A percentile compares a stretch with the other conserved stretches of the same genome.
Evolutionary conservation across 2,797 vertebrate genomes (phyloP).

Genomic region (Chaenodraco wilsoni): DNA sequence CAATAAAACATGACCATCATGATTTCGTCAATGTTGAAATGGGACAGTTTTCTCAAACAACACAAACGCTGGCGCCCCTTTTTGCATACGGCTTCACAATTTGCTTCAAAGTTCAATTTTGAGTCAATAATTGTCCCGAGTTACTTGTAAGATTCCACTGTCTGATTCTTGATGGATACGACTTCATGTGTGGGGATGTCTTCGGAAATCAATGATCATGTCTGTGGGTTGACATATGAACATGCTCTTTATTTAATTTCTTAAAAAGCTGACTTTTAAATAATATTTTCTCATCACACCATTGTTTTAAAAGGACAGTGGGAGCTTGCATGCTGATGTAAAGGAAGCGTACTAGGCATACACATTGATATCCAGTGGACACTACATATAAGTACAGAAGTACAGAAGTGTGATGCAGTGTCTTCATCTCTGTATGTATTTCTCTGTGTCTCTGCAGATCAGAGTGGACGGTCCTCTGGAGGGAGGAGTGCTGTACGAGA

Average conservation of each 20-base stretch:
- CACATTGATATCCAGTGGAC: background rate
- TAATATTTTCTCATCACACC: background rate
- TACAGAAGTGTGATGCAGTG: conserved; percentile 19
- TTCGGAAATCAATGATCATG: too few relatives aligned
- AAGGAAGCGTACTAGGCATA: background rate
- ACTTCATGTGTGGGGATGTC: too few relatives aligned
- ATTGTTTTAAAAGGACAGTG: background rate
- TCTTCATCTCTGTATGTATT: conserved; percentile 29
- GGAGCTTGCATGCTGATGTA: background rate
- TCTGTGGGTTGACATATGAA: background rate
- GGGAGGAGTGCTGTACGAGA: conserved; percentile 93
- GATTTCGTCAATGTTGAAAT: too few relatives aligned
- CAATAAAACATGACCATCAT: too few relatives aligned
- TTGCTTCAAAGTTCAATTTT: too few relatives aligned
- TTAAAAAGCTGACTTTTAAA: background rate
- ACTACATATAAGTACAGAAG: conserved; percentile 14
- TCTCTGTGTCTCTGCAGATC: conserved; percentile 82
- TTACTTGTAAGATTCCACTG: too few relatives aligned
- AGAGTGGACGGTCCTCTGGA: conserved; percentile 91
- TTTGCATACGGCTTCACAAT: too few relatives aligned
- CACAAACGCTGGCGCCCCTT: too few relatives aligned
- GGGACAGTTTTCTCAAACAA: too few relatives aligned
- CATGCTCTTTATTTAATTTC: background rate
- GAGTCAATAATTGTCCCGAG: too few relatives aligned
- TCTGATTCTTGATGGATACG: too few relatives aligned